Evolutionary conservation across 2,888 invertebrate species (phyloP).

Genomic region (Eustalomyia histrio): DNA sequence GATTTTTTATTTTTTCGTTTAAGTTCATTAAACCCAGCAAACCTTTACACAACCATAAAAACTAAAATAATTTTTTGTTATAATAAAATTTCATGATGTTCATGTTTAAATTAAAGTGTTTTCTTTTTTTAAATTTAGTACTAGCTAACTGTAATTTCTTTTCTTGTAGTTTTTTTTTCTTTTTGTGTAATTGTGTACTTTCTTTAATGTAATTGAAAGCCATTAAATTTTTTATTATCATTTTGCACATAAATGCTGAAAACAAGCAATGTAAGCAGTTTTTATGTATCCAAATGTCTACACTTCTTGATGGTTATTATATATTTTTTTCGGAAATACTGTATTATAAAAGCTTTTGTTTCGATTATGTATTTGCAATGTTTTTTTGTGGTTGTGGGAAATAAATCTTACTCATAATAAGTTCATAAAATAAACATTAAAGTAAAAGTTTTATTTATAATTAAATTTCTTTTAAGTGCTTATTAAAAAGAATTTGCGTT

Average conservation of each 20-base stretch:
- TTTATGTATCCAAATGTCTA: background rate
- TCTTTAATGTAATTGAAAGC: constrained; percentile 21
- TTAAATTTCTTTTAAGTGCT: background rate
- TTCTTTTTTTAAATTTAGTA: background rate
- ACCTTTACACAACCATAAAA: background rate
- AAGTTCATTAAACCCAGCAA: constrained; percentile 8
- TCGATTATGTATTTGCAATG: background rate
- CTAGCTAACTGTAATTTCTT: background rate
- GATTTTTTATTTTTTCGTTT: background rate
- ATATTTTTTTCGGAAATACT: background rate
- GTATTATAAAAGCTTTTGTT: background rate
- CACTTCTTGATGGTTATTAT: background rate
- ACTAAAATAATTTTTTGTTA: background rate
- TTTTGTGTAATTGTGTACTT: constrained; percentile 5
- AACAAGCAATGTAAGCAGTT: background rate
- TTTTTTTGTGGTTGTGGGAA: background rate
- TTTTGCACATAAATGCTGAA: background rate
- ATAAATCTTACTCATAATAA: background rate
- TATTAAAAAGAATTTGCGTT: too few relatives aligned
- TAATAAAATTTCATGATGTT: background rate
- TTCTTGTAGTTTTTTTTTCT: background rate
- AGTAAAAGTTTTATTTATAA: background rate
- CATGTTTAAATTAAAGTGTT: background rate
- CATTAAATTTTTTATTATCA: constrained; percentile 8
- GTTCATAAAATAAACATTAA: background rate